Evolutionary conservation across 2,113 vertebrate species (phyloP), one percentile per base, ranked within the genome.

Genomic region (Anser brachyrhynchus): DNA sequence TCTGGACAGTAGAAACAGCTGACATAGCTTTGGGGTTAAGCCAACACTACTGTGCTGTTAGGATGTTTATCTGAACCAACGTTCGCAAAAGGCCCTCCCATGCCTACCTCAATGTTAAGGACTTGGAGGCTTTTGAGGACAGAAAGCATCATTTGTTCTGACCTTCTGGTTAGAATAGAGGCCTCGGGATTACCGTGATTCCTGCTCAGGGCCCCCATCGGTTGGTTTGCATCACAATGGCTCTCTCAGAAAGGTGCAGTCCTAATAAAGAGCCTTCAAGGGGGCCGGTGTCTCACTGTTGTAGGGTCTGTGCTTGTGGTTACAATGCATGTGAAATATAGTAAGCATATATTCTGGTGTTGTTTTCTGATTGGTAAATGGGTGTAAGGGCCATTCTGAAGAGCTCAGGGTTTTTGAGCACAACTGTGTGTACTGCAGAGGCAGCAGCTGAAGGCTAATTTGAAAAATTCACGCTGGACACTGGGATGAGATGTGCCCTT

Each of bases 381-480:
- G 7, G 52, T 65, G 37, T 69, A 72, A 87, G 51, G 69, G 52
- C 39, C 21, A 29, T 94, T 97, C 84, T 93, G 87, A 80, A 97
- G 95, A 91, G 73, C 95, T 91, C 84, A 49, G 73, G 58, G 81
- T 46, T 90, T 96, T 90, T 88, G 55, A 95, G 76, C 28, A 87
- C 73, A 74, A 58, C 18, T 44, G 26, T 83, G 78, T 90, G 59
- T 90, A 82, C 82, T 94, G 84, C 87, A 87, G 89, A 92, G 92
- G 82, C 95, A 97, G 95, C 89, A 95, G 86, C 78, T 93, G 95
- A 87, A 91, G 65, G 87, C 93, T 97, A 95, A 97, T 97, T 97
- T 95, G 84, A 96, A 92, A 96, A 95, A 97, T 87, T 93, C 93
- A 91, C 20, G 0, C 89, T 84, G 96, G 97, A 97, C 96, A 88